A percentile compares a stretch with the other conserved stretches of the same genome.
These are phyloP conservation scores for Brotula barbata DNA, from an alignment of 2,797 vertebrate species.

Conservation along the genomic window DNA sequence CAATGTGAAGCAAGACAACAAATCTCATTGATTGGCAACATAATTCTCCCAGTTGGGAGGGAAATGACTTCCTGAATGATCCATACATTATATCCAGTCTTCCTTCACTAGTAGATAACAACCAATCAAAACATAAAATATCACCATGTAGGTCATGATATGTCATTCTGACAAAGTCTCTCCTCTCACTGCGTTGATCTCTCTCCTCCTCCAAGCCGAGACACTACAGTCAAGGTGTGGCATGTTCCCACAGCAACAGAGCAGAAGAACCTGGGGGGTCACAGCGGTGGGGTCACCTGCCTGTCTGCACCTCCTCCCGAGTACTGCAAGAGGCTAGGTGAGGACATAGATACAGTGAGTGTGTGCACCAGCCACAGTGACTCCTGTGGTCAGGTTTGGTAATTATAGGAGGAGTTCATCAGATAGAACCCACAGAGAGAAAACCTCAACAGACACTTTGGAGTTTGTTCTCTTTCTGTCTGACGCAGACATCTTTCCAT, in stretches of 20 bases:
- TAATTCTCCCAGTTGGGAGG: too few relatives aligned
- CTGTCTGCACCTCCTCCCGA: conserved; percentile 77
- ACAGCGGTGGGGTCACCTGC: conserved; percentile 81
- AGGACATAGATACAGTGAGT: conserved; percentile 37
- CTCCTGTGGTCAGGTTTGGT: conserved; percentile 55
- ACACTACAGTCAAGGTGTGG: conserved; percentile 85
- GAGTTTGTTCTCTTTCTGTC: conserved; percentile 61
- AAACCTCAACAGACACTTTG: conserved; percentile 60
- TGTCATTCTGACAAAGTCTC: too few relatives aligned
- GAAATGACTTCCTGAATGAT: too few relatives aligned
- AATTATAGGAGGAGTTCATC: conserved; percentile 74
- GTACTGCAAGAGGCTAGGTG: conserved; percentile 80
- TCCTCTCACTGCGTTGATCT: background rate
- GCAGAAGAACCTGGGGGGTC: conserved; percentile 83
- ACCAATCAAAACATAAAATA: too few relatives aligned
- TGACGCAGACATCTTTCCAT: conserved; percentile 58
- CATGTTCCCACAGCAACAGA: conserved; percentile 83
- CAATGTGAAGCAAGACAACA: too few relatives aligned
- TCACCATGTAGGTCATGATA: too few relatives aligned
- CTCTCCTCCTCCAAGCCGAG: conserved; percentile 67
- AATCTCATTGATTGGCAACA: too few relatives aligned
- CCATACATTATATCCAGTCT: too few relatives aligned
- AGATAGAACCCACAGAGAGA: conserved; percentile 61
- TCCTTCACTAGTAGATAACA: too few relatives aligned
- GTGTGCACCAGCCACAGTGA: conserved; percentile 33